A percentile compares a stretch with the other conserved stretches of the same genome.
phyloP scores from a whole-genome alignment of 1,140 invertebrate genomes.

The Brachionus manjavacas region DNA sequence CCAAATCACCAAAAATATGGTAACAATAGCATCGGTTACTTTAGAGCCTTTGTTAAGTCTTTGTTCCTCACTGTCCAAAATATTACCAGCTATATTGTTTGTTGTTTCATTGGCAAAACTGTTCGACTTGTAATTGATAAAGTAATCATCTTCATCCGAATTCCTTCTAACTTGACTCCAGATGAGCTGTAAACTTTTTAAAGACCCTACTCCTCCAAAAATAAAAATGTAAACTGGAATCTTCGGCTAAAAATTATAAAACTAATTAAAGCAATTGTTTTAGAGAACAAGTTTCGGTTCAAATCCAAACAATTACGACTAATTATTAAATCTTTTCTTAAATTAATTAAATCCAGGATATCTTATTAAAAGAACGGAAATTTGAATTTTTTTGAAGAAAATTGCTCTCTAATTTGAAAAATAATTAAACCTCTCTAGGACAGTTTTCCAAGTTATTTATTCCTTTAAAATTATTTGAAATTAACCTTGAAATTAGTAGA shows the following conservation, averaged over 20 bases:
- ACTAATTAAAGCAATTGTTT: neutral
- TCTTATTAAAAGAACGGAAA: neutral
- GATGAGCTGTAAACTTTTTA: conserved; percentile 58
- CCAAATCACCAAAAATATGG: conserved; percentile 51
- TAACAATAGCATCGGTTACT: conserved; percentile 48
- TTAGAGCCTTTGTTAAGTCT: conserved; percentile 49
- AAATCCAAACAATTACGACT: neutral
- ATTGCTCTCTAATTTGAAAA: neutral
- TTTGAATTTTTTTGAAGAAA: neutral
- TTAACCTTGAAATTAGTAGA: too few species aligned
- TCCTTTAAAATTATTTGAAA: neutral
- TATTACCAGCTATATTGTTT: neutral
- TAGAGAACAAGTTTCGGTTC: neutral
- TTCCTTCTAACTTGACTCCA: conserved; percentile 65
- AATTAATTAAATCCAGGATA: neutral
- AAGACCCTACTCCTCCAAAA: conserved; percentile 49
- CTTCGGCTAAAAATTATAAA: conserved; percentile 40
- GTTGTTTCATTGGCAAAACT: neutral
- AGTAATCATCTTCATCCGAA: conserved; percentile 1
- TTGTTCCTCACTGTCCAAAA: conserved; percentile 43
- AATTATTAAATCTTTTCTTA: neutral
- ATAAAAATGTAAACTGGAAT: conserved; percentile 53
- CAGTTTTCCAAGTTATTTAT: conserved; percentile 23
- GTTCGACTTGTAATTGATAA: neutral
- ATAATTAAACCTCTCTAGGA: neutral